A percentile compares a stretch with the other conserved stretches of the same genome.
Evolutionary conservation across 1,140 invertebrate species (phyloP).

Genomic region (Pollicipes pollicipes): DNA sequence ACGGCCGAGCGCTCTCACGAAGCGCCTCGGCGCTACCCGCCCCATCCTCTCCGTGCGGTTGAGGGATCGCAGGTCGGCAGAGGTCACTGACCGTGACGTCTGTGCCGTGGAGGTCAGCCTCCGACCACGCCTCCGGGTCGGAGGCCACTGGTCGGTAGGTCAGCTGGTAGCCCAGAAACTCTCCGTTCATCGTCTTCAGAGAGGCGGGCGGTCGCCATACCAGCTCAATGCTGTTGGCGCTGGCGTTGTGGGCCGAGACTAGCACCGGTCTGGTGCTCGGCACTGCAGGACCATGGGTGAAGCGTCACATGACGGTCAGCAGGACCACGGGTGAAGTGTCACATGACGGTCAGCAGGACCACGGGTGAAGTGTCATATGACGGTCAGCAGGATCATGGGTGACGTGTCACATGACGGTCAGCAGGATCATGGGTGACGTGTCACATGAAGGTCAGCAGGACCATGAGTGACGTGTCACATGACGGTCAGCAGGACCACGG

Average conservation of each 20-base stretch:
- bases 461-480: neutral
- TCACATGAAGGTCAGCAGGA: neutral
- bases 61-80: no score
- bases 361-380: no score
- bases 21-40: no score
- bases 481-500: no score
- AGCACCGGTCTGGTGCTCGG: neutral
- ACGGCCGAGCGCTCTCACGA: no score
- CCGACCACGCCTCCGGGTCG: neutral
- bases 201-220: neutral
- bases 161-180: conserved; percentile 5
- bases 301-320: no score
- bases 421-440: no score
- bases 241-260: neutral
- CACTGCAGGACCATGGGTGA: neutral
- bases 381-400: no score
- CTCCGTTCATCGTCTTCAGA: neutral
- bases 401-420: no score
- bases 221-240: neutral
- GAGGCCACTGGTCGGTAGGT: neutral
- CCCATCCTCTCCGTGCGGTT: no score
- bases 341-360: no score
- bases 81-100: neutral
- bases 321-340: no score
- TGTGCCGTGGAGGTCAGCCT: neutral